Base-by-base conservation (phyloP, 2,888 invertebrate genomes). In the Nomada ruficornis region DNA sequence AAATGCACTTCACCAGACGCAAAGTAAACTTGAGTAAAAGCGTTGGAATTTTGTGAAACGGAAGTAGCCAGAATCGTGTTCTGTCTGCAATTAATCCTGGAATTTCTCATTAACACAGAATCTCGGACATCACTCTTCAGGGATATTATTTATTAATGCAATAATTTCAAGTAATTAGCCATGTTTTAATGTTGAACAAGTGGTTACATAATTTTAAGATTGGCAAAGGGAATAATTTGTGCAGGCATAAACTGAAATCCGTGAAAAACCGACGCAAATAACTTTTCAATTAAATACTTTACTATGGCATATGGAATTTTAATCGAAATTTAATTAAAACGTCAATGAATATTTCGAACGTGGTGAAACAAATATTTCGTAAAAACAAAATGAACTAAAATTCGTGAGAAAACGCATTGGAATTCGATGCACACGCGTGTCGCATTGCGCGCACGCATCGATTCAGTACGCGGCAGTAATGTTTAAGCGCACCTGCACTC, bases 401-500 rank as follows among this genome's bases (percentile, higher is more conserved):
- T 47, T 23, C 20, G 36, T n/a, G 44, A n/a, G 47, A 44, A 23
- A 15, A 7, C 65, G 18, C 42, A n/a, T n/a, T 54, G 57, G 9
- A 64, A 47, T 52, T 76, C n/a, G 55, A 50, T 26, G 76, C 44
- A 42, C 76, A 63, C 57, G 44, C 60, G 69, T 47, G 64, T 69
- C 62, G 42, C 50, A 47, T 69, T 47, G 44, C 44, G 52, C 20
- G 55, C 52, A 59, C 42, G 44, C 55, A 68, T 11, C 59, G 50
- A 64, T 36, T 55, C 75, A 74, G 4, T 57, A 69, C 69, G 68
- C 69, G 63, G 7, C 4, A 52, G 52, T 62, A 64, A 76, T 80
- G 47, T 59, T 80, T 88, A 85, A 87, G 83, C 85, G 86, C 88
- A 84, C 84, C 76, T 80, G 85, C 80, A 76, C 83, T 74, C 72